A percentile compares a stretch with the other conserved stretches of the same genome.
phyloP scores from a whole-genome alignment of 2,797 vertebrate species.

The Gambusia yucatana region DNA sequence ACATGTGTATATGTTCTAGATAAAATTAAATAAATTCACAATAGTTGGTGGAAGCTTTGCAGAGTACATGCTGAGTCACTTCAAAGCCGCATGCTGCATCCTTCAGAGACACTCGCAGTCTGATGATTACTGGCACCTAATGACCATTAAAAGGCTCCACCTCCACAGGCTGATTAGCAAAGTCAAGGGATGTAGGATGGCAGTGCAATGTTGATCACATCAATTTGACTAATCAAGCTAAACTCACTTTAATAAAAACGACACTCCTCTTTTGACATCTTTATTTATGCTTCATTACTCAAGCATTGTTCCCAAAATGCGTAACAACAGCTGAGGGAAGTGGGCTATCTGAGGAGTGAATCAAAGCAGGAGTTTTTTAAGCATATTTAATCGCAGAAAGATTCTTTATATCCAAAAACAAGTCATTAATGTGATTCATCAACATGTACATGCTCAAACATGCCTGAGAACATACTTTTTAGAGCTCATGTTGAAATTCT shows the following conservation, averaged over 20 bases:
- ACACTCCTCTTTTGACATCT: constrained; percentile 32
- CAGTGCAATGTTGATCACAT: constrained; percentile 48
- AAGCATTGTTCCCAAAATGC: constrained; percentile 6
- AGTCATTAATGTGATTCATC: constrained; percentile 6
- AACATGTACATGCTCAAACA: not conserved
- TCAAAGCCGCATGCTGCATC: constrained; percentile 21
- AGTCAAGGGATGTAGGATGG: constrained; percentile 40
- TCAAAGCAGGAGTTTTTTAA: not conserved
- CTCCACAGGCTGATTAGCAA: constrained; percentile 50
- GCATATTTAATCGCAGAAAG: not conserved
- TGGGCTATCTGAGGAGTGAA: not conserved
- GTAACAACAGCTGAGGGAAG: constrained; percentile 5
- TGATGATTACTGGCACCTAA: constrained; percentile 52
- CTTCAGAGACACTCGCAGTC: constrained; percentile 28
- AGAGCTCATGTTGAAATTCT: not conserved
- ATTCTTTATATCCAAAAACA: constrained; percentile 3
- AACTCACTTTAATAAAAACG: constrained; percentile 54
- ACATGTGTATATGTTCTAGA: constrained; percentile 22
- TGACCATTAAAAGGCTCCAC: constrained; percentile 32
- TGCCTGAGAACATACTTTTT: not conserved
- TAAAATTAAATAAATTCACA: constrained; percentile 34
- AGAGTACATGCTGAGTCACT: constrained; percentile 11
- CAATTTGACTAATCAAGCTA: constrained; percentile 53
- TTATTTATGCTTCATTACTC: constrained; percentile 33
- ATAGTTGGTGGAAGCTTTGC: constrained; percentile 4